Evolutionary conservation across 2,113 vertebrate genomes (phyloP), one percentile per base, ranked within the genome.

Genomic region (Malurus alboscapulatus): DNA sequence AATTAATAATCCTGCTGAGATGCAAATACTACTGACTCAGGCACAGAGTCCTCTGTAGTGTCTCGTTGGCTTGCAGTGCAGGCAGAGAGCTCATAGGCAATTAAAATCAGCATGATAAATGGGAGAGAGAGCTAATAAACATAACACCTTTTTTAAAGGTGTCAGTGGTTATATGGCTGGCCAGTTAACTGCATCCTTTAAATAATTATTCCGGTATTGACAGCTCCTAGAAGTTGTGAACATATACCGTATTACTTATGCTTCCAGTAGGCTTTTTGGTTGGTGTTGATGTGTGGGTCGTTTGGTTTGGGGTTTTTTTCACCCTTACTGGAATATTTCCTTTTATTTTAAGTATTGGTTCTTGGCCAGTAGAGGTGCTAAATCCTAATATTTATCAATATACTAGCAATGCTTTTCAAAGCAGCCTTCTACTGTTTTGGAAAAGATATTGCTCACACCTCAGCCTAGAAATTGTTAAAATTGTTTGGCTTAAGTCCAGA

Each of bases 351-450:
- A 9, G 30, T 63, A 11, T 74, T 76, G 86, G 6, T 88, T 90
- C n/a, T 83, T 73, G 45, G 71, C 78, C 63, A 83, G 30, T 51
- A 76, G 53, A 83, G 51, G 51, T 85, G 76, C 36, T 58, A 84
- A 87, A 67, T 84, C n/a, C 48, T 88, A 90, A 71, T 93, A 88
- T 94, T 88, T 96, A 72, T 91, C 73, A 63, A 55, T 94, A 85
- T 62, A 26, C 21, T 79, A 26, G 85, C 71, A 69, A 8, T 45
- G 51, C 50, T 91, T 91, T 79, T 66, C 44, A 78, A 78, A 74
- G 40, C 6, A 9, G 30, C 53, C 90, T 93, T 92, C 54, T 88
- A 3, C 55, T 81, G 34, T 68, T 77, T 75, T 72, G 54, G 59
- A 75, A 91, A 88, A 80, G 47, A 17, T 13, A 18, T 36, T 81